Evolutionary conservation across 2,888 invertebrate genomes (phyloP).

Genomic region (Cactoblastis cactorum): DNA sequence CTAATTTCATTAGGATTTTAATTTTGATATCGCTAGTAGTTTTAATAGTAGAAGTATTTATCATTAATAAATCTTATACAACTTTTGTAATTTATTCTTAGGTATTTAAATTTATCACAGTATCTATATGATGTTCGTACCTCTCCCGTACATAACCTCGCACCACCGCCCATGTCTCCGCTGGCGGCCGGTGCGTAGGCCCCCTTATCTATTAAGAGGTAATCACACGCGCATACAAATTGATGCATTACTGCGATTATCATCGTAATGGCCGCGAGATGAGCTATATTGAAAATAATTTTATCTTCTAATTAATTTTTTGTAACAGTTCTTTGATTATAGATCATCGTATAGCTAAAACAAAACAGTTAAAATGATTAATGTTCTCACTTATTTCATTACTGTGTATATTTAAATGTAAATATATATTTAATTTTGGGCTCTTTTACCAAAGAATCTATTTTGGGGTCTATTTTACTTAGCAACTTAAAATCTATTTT

Average conservation of each 20-base stretch:
- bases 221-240: constrained; percentile 68
- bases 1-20: too few species aligned
- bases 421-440: too few species aligned
- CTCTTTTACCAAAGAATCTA: too few species aligned
- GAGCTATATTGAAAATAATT: constrained; percentile 56
- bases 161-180: too few species aligned
- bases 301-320: constrained; percentile 1
- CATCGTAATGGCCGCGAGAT: constrained; percentile 55
- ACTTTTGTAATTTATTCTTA: too few species aligned
- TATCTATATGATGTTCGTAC: too few species aligned
- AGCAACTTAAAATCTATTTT: not conserved
- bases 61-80: too few species aligned
- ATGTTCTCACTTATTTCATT: not conserved
- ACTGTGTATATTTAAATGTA: too few species aligned
- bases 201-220: constrained; percentile 48
- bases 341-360: not conserved
- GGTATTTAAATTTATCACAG: too few species aligned
- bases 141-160: too few species aligned
- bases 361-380: not conserved
- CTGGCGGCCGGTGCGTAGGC: constrained; percentile 35
- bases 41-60: too few species aligned
- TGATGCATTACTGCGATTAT: constrained; percentile 58
- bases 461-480: not conserved
- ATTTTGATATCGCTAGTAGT: too few species aligned
- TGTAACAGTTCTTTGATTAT: not conserved